Evolutionary conservation across 2,797 vertebrate species (phyloP), one percentile per base, ranked within the genome.

Genomic region (Rhynchotus rufescens): DNA sequence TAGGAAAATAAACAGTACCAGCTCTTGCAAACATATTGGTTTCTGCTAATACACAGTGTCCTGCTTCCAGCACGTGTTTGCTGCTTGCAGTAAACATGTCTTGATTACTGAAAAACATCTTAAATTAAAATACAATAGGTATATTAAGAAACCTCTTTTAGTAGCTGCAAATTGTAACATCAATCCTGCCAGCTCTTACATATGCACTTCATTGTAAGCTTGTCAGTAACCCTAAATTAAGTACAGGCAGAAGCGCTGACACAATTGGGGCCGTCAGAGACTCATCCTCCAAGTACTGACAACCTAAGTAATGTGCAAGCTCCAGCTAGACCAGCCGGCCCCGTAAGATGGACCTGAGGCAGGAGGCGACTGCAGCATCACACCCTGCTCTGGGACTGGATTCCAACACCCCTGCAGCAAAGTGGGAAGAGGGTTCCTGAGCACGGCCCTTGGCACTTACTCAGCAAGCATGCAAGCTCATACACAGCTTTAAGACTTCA

Each of bases 51-150:
- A 73, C 2, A 10, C 16, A n/a, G n/a, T 57, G 17, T 52, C 36
- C 56, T 65, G 8, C 17, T 51, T 26, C 25, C 40, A 42, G 60
- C 54, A 86, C 93, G 81, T 25, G 40, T 61, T 78, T 10, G 1
- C 17, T 80, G 65, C 59, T 30, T 76, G 64, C 47, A 89, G 67
- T 40, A 81, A 92, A 80, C 40, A 40, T 38, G 40, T 73, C 52
- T 72, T 75, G 59, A 75, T 80, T 75, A 68, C 44, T 32, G 57
- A 57, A 79, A 92, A 77, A 83, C 0, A 62, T 79, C 62, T 76
- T 71, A 60, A 90, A 88, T 92, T 90, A 88, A 92, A 90, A 66
- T 64, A 85, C 84, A 94, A 93, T 80, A 88, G 62, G 84, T 85
- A 57, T 36, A 73, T 96, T 90, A 93, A 90, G 94, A 93, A 95